Base-by-base conservation (phyloP, 2,888 invertebrate species). In the Amphimallon solstitiale region DNA sequence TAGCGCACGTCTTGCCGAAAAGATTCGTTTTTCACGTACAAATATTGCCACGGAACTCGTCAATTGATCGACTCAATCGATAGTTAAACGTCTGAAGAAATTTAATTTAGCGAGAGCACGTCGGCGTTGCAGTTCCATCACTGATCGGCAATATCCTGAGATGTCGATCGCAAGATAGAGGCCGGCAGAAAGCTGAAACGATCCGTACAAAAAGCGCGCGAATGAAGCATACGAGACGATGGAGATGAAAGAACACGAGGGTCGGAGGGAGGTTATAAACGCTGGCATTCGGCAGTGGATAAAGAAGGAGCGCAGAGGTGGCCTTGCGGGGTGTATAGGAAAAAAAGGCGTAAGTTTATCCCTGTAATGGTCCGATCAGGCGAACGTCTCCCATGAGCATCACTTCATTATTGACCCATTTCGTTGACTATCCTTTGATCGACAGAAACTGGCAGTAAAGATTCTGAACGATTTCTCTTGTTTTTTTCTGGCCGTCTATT, bases 391-490 rank as follows among this genome's bases (percentile, higher is more conserved):
- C 78, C 77, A 75, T 70, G 77, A 78, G 78, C 76, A 76, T 76
- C 78, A 77, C 78, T 78, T 78, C 76, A 77, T 77, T 77, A 78
- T 76, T 77, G 77, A 78, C 77, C 77, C 72, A 76, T 77, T 78
- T 72, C 59, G 59, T 62, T 45, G 54, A 62, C 63, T 63, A 59
- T 48, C 59, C 49, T 67, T 67, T 67, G 67, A 67, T 67, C 62
- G 67, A 67, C 67, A 63, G 66, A 66, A 66, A 59, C 56, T 59
- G 56, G 56, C 43, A 43, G 56, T 59, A 59, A 59, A 59, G 56
- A 59, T 59, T 59, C 56, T 29, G 14, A 15, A 29, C 29, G 29
- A 7, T 29, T 29, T 29, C 29, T 29, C 43, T 59, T 15, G 12
- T 15, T 23, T 43, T 59, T 59, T 45, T 43, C 29, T 40, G 43